Base-by-base conservation (phyloP, 2,888 invertebrate genomes). In the Tetramorium bicarinatum region DNA sequence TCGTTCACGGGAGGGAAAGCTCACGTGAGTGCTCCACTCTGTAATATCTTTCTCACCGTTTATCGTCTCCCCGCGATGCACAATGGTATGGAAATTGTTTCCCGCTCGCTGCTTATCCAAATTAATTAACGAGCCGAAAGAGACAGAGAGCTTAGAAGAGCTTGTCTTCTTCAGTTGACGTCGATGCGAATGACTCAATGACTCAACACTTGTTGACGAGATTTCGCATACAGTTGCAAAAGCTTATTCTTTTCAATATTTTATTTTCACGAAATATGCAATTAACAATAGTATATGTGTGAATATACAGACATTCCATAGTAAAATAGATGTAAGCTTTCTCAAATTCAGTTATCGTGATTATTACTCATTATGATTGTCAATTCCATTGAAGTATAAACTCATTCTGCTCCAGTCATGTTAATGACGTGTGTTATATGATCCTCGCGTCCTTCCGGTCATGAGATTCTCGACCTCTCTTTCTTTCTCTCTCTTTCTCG, bases 391-490 rank as follows among this genome's bases (percentile, higher is more conserved):
- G 21, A 47, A 56, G 13, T 59, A 79, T 18, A 47, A 44, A 21
- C 44, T 56, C 52, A 34, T 49, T 74, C 41, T 71, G 71, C 44
- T 61, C 59, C 29, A 74, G 52, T 47, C 38, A 76, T 18, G 18
- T 85, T 79, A 85, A 83, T 76, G 80, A 80, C 83, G 59, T 44
- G 66, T 74, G 77, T 75, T 82, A 49, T 74, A 76, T 76, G 67
- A 75, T 83, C 64, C 82, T 67, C 52, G 66, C 85, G 80, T 89
- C 77, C 80, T 90, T 87, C 82, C 85, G 82, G 85, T 81, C 83
- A 38, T 38, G 72, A 79, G 74, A 89, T 82, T 88, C 84, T 86
- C 88, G 83, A 88, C 84, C 87, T 82, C 66, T 72, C 41, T 56
- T 8, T 15, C 25, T 56, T 18, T 72, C 18, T 29, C 18, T 74